Evolutionary conservation across 2,113 vertebrate genomes (phyloP), one percentile per base, ranked within the genome.

Genomic region (Chlamydotis undulata): DNA sequence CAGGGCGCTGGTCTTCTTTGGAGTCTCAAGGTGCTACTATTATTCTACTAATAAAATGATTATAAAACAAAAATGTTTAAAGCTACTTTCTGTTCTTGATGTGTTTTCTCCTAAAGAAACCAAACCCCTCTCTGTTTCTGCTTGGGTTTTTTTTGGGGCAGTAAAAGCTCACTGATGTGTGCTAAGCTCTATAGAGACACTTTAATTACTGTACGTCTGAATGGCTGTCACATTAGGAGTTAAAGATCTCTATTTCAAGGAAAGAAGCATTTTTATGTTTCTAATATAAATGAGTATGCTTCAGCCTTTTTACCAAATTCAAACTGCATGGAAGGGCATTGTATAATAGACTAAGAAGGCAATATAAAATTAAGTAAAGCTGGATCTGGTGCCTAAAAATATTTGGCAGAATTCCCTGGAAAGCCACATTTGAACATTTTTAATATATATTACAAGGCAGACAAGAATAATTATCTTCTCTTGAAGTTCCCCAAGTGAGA

Each of bases 401-500:
- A 98, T 97, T 98, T 99, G 99, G 98, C 98, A 95, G 96, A 95
- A 97, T 98, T 98, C 98, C 98, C 97, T 98, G 93, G 93, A 98
- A 99, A 99, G 98, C 98, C 98, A 98, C 99, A 99, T 98, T 98
- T 98, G 97, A 99, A 98, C 94, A 95, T 97, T 98, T 98, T 99
- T 98, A 98, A 99, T 98, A 98, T 98, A 98, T 98, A 97, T 99
- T 98, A 98, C 97, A 97, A 98, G 98, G 98, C 98, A 98, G 98
- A 98, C 98, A 98, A 98, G 98, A 98, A 98, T 98, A 99, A 99
- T 99, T 98, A 97, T 98, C 97, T 98, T 98, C 98, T 98, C 98
- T 98, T 98, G 97, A 98, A 97, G 97, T 98, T 97, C 96, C 57
- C 94, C 91, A 94, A 98, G 97, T 97, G 94, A 97, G 97, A 98